Percentiles rank a stretch among this genome's conserved stretches.
Conservation (phyloP, 1,140 invertebrate species). For the Ctenoplectra terminalis region DNA sequence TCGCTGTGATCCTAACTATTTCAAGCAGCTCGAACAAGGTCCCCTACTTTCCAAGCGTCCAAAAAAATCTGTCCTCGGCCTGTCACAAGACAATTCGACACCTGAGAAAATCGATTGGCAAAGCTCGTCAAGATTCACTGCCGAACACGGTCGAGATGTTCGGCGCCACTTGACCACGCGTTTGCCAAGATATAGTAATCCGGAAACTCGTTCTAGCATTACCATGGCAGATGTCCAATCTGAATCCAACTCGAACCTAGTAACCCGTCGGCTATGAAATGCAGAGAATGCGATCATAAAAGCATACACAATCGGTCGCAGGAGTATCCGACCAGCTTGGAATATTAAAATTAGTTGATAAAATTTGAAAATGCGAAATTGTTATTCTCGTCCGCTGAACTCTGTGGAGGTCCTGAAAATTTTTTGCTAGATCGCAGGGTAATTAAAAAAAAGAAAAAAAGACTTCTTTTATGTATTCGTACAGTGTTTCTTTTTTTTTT, state of each 20-base stretch:
- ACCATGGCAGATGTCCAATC: constrained; percentile 60
- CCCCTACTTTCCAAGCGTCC: background rate
- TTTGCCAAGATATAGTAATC: constrained; percentile 56
- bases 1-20: background rate
- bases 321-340: too few relatives aligned
- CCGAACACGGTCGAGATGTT: constrained; percentile 25
- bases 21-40: background rate
- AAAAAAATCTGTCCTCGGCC: background rate
- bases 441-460: too few relatives aligned
- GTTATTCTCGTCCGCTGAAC: too few relatives aligned
- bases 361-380: too few relatives aligned
- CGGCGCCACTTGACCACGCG: constrained; percentile 33
- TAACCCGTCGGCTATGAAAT: constrained; percentile 2
- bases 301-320: background rate
- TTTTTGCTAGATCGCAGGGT: too few relatives aligned
- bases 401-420: too few relatives aligned
- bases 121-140: background rate
- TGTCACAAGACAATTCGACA: background rate
- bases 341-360: too few relatives aligned
- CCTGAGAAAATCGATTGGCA: constrained; percentile 3
- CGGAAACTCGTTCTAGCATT: constrained; percentile 61
- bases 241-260: constrained; percentile 19
- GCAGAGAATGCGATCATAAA: constrained; percentile 33
- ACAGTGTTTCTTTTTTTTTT: too few relatives aligned
- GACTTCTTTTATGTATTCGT: too few relatives aligned